phyloP scores from a whole-genome alignment of 2,113 vertebrate genomes.

The Myiagra hebetior region DNA sequence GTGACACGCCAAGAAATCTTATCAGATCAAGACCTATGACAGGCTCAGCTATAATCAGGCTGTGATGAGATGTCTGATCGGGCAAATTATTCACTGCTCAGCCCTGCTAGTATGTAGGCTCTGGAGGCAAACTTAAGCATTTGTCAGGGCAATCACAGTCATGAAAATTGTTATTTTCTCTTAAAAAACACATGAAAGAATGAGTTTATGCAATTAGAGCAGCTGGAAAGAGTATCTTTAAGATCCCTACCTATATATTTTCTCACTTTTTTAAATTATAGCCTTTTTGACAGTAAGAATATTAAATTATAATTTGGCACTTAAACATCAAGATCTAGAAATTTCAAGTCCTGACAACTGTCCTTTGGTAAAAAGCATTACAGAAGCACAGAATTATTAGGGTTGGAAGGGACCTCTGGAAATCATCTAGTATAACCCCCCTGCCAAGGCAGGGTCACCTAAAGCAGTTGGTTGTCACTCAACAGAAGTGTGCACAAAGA shows the following conservation, averaged over 20 bases:
- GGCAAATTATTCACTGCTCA: not conserved
- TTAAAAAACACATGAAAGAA: not conserved
- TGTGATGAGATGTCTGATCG: not conserved
- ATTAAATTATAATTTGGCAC: not conserved
- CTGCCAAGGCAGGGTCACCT: not conserved
- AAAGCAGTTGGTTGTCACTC: not conserved
- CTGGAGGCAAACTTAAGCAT: not conserved
- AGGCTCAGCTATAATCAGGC: not conserved
- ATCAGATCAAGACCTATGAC: not conserved
- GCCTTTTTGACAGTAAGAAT: not conserved
- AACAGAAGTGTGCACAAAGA: not conserved
- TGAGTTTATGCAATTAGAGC: not conserved
- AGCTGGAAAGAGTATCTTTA: not conserved
- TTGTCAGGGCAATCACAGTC: not conserved
- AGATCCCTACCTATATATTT: not conserved
- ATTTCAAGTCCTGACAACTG: not conserved
- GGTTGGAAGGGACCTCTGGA: not conserved
- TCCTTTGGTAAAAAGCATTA: not conserved
- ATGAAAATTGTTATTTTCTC: not conserved
- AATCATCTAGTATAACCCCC: not conserved
- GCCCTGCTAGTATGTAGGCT: not conserved
- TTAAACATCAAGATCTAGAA: not conserved
- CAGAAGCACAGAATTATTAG: not conserved
- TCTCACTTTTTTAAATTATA: not conserved
- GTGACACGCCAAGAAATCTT: not conserved